Conservation (phyloP, 35 echinoderm and acorn worm species). For the Heliocidaris tuberculata region DNA sequence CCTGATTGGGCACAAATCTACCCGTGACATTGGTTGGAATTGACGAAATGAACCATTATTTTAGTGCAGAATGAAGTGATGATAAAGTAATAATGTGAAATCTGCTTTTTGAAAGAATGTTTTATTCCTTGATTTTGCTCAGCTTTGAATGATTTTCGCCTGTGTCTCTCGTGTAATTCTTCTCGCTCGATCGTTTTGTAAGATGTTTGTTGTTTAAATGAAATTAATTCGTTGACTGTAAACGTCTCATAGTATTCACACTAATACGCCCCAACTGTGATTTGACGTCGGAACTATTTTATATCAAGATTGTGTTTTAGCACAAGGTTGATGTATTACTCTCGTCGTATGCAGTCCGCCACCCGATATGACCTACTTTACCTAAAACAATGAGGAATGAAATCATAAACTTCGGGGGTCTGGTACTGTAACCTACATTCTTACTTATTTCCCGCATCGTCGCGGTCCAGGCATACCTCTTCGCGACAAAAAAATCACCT, state of each 20-base stretch:
- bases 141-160: neutral
- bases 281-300: neutral
- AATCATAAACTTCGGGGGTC: neutral
- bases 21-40: too few species aligned
- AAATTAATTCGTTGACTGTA: neutral
- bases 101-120: too few species aligned
- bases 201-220: neutral
- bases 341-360: neutral
- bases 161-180: neutral
- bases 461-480: neutral
- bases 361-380: constrained; percentile 2
- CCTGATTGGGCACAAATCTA: too few species aligned
- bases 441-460: neutral
- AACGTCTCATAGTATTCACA: neutral
- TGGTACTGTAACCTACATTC: neutral
- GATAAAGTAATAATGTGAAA: too few species aligned
- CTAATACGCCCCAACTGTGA: neutral
- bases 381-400: neutral
- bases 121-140: too few species aligned
- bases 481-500: neutral
- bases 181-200: too few species aligned
- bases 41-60: too few species aligned
- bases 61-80: too few species aligned
- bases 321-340: neutral
- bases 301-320: neutral